A percentile compares a stretch with the other conserved stretches of the same genome.
Evolutionary conservation across 2,113 vertebrate species (phyloP).

Genomic region (Rhea pennata): DNA sequence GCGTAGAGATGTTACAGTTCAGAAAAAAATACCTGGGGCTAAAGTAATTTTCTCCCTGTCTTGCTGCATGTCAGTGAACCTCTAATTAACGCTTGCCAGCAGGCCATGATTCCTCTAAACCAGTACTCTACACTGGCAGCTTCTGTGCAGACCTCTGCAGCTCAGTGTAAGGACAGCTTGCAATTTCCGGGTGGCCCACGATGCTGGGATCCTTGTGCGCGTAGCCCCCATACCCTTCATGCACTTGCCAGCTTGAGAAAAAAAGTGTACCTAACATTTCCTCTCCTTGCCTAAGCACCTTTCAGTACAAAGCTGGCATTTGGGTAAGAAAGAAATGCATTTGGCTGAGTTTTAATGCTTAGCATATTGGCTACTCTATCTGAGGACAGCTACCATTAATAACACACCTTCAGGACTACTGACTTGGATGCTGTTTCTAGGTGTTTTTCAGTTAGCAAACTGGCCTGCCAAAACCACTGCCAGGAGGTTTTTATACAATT

Average conservation of each 20-base stretch:
- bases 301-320: not conserved
- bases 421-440: not conserved
- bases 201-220: not conserved
- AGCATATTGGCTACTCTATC: not conserved
- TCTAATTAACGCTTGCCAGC: not conserved
- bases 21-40: not conserved
- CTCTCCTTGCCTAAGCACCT: not conserved
- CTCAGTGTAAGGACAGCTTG: fast-evolving
- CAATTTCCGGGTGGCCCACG: not conserved
- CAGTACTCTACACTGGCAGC: fast-evolving
- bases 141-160: fast-evolving
- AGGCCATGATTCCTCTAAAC: fast-evolving
- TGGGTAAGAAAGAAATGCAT: not conserved
- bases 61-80: not conserved
- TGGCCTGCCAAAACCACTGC: not conserved
- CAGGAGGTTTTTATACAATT: not conserved
- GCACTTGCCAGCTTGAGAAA: not conserved
- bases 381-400: not conserved
- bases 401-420: not conserved
- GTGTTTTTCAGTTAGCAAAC: not conserved
- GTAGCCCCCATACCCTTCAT: not conserved
- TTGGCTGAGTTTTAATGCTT: not conserved
- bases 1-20: not conserved
- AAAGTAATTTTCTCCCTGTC: not conserved
- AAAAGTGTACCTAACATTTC: not conserved